Conservation (phyloP, 2,888 invertebrate species). For the Drosophila percnosoma region DNA sequence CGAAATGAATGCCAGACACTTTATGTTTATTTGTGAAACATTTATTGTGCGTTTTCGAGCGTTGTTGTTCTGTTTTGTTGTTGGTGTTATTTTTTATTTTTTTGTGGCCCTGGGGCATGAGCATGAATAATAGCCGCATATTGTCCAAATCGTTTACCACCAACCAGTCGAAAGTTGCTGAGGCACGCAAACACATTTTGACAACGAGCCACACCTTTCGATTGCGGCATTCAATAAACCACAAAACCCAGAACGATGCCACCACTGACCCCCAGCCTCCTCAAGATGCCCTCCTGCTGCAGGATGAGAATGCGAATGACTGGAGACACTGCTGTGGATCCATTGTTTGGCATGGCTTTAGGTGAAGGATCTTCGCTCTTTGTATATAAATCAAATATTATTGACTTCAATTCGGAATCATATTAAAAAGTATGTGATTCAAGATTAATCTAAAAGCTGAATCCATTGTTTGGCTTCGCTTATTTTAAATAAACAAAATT, state of each 20-base stretch:
- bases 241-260: slow-evolving; percentile 24
- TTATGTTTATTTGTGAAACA: slow-evolving; percentile 53
- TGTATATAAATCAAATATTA: neutral
- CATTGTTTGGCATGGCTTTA: neutral
- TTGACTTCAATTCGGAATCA: neutral
- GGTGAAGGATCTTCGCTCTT: neutral
- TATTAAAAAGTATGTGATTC: no score
- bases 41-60: slow-evolving; percentile 49
- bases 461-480: no score
- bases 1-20: slow-evolving; percentile 61
- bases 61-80: neutral
- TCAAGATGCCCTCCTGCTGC: slow-evolving; percentile 37
- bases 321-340: neutral
- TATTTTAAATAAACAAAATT: no score
- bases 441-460: no score
- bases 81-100: slow-evolving; percentile 10
- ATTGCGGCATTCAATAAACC: slow-evolving; percentile 31
- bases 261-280: neutral
- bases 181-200: slow-evolving; percentile 57
- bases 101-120: slow-evolving; percentile 58
- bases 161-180: slow-evolving; percentile 30
- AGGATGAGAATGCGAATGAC: neutral
- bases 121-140: slow-evolving; percentile 69
- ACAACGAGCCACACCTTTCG: slow-evolving; percentile 66
- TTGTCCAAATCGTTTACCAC: slow-evolving; percentile 67